These are phyloP conservation scores for Eucera pruinosa DNA, from an alignment of 2,888 invertebrate genomes.

Conservation along the genomic window DNA sequence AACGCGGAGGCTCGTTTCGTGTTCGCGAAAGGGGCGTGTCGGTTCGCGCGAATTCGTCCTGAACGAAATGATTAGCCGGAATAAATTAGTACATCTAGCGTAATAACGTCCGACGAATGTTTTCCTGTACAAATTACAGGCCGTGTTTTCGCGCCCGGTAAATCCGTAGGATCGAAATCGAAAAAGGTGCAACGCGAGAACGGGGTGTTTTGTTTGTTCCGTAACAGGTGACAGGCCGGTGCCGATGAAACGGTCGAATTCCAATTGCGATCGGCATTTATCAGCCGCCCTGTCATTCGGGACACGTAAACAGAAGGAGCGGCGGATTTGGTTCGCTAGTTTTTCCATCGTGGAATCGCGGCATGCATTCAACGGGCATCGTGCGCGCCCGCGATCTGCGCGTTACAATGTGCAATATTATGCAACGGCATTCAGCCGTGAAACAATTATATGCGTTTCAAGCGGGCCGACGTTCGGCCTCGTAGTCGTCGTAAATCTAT, in stretches of 20 bases:
- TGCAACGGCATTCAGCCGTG: conserved; percentile 68
- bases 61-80: conserved; percentile 12
- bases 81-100: conserved; percentile 13
- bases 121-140: conserved; percentile 37
- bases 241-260: conserved; percentile 62
- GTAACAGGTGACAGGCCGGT: conserved; percentile 64
- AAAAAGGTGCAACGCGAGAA: conserved; percentile 22
- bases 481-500: conserved; percentile 71
- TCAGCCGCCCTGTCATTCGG: conserved; percentile 71
- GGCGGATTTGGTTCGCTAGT: conserved; percentile 7
- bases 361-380: conserved; percentile 36
- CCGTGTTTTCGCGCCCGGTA: background rate
- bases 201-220: conserved; percentile 38
- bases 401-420: conserved; percentile 69
- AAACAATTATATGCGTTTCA: conserved; percentile 71
- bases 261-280: conserved; percentile 64
- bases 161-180: background rate
- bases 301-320: conserved; percentile 63
- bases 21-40: background rate
- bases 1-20: background rate
- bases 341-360: conserved; percentile 44
- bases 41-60: background rate
- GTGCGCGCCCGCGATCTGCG: conserved; percentile 48
- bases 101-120: background rate
- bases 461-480: conserved; percentile 57